Evolutionary conservation across 2,888 invertebrate genomes (phyloP).

Genomic region (Orthonevra nobilis): DNA sequence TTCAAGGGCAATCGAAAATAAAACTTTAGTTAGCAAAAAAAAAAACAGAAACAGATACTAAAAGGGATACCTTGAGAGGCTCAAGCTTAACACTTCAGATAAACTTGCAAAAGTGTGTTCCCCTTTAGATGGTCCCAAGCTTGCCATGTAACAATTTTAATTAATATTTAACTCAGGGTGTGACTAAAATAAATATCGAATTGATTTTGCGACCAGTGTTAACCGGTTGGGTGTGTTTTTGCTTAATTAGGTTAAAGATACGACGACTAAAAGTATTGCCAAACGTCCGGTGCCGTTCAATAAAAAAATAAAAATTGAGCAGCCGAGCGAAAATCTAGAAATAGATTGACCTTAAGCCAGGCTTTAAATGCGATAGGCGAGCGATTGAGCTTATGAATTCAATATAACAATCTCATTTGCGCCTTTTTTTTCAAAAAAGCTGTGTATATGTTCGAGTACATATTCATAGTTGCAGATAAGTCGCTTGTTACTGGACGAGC

Average conservation of each 20-base stretch:
- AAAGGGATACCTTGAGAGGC: no score
- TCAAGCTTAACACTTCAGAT: no score
- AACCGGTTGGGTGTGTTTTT: constrained; percentile 45
- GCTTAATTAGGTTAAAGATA: constrained; percentile 45
- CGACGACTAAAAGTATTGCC: no score
- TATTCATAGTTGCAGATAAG: no score
- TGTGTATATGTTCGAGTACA: constrained; percentile 1
- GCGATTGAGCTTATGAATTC: no score
- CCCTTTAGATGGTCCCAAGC: no score
- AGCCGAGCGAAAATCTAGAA: constrained; percentile 37
- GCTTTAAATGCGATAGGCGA: constrained; percentile 5
- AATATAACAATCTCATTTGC: constrained; percentile 18
- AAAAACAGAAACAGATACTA: no score
- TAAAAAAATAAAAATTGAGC: no score
- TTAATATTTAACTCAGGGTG: constrained; percentile 20
- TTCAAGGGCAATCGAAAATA: no score
- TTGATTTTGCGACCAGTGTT: constrained; percentile 24
- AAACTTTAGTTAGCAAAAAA: not conserved
- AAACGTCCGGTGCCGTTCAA: constrained; percentile 7
- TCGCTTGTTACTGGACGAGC: not conserved
- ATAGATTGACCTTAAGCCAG: constrained; percentile 56
- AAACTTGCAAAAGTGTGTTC: no score
- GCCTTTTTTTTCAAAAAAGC: not conserved
- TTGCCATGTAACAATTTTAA: constrained; percentile 43
- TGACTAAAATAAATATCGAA: constrained; percentile 32